Percentiles rank a stretch among this genome's conserved stretches.
phyloP scores from a whole-genome alignment of 2,797 vertebrate genomes.

The Okamejei kenojei region DNA sequence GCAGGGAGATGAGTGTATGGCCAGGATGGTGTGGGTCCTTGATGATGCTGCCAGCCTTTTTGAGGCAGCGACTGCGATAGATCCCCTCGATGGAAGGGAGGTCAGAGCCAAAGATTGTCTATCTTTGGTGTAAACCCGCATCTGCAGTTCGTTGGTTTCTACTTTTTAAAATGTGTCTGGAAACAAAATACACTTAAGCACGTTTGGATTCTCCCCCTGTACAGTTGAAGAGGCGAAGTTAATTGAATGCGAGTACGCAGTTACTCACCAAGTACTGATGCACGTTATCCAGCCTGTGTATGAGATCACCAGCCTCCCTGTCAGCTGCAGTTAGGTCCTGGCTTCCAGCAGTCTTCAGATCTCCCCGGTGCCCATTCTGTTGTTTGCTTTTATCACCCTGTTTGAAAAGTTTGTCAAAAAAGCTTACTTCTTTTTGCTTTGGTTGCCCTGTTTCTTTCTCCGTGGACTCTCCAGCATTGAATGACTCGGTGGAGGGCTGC shows the following conservation, averaged over 20 bases:
- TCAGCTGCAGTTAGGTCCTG: background rate
- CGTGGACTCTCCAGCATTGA: background rate
- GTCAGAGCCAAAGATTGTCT: too few species aligned
- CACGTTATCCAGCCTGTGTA: constrained; percentile 34
- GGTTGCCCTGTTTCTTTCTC: constrained; percentile 8
- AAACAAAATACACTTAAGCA: background rate
- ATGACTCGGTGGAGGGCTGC: background rate
- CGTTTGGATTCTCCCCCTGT: too few species aligned
- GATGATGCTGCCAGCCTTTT: too few species aligned
- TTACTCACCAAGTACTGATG: constrained; percentile 33
- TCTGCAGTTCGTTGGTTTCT: too few species aligned
- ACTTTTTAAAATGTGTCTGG: background rate
- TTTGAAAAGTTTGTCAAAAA: constrained; percentile 72
- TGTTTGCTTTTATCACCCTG: constrained; percentile 47
- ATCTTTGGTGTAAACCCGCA: too few species aligned
- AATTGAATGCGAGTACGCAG: background rate
- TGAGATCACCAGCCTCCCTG: constrained; percentile 1
- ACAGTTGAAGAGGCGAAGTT: background rate
- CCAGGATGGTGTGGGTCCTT: too few species aligned
- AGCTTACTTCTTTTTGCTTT: constrained; percentile 46
- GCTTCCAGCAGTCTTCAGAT: background rate
- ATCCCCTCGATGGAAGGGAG: too few species aligned
- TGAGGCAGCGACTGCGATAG: too few species aligned
- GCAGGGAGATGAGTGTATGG: too few species aligned
- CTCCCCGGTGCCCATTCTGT: constrained; percentile 43